Base-by-base conservation (phyloP, 2,113 vertebrate species). In the Channa argus region DNA sequence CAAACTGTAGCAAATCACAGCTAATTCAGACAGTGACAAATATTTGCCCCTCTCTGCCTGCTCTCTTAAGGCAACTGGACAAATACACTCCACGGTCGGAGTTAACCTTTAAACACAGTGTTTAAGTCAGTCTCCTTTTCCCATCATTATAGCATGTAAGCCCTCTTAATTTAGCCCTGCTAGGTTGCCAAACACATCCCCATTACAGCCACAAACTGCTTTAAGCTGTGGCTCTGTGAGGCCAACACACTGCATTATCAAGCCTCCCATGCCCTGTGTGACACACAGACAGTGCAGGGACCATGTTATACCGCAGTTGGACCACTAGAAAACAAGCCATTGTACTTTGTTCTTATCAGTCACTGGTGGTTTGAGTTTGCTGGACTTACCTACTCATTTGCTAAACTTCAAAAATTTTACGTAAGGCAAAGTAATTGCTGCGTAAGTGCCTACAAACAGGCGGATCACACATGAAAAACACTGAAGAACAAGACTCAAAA, bases 161-260 rank as follows among this genome's bases (percentile, higher is more conserved):
- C 68, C 79, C 65, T 90, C 87, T 88, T 88, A 88, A 92, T 92
- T 92, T 90, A 92, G 89, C 80, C 58, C 68, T 63, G 68, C 63
- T 54, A 77, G 74, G 55, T 67, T 69, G 85, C 80, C 76, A 87
- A 88, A 84, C n/a, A 54, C 87, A 87, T 88, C 80, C 83, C 72
- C 54, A 79, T 81, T 75, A 89, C 84, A 69, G 77, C 78, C 66
- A 73, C 80, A 79, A 73, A 85, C 82, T 52, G 79, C 78, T 90
- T 82, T 86, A 74, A 84, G 71, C 77, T 51, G 61, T 0, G 14
- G 66, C 69, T 68, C 62, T 58, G 52, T 50, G 43, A 68, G 56
- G 70, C 84, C 62, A 74, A 43, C 13, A 77, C 24, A 58, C 60
- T 59, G 70, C 62, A 61, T 74, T 80, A 71, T 50, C 41, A 60